These are phyloP conservation scores for Calliopsis andreniformis DNA, from an alignment of 1,140 invertebrate species.

Conservation along the genomic window DNA sequence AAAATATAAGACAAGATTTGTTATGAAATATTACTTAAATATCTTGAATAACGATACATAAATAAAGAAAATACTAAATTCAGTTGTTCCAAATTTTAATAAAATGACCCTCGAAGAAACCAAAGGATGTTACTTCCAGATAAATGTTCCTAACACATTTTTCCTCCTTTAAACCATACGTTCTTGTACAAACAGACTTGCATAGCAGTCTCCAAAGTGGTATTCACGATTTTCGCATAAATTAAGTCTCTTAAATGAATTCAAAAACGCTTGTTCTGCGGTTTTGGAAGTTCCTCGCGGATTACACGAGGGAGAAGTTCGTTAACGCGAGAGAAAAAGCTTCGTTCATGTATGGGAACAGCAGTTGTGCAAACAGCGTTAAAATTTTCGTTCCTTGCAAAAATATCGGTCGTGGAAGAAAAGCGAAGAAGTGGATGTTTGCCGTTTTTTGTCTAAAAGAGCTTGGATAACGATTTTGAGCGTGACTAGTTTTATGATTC, in stretches of 20 bases:
- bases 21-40: too few relatives aligned
- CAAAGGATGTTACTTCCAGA: too few relatives aligned
- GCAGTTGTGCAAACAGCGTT: conserved; percentile 8
- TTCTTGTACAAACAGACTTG: too few relatives aligned
- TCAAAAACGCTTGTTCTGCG: neutral
- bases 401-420: neutral
- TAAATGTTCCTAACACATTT: too few relatives aligned
- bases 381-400: neutral
- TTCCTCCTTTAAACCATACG: too few relatives aligned
- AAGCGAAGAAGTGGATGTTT: neutral
- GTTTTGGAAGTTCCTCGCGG: neutral
- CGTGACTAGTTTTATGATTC: too few relatives aligned
- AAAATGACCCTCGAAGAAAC: too few relatives aligned
- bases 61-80: too few relatives aligned
- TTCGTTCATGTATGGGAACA: neutral
- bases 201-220: neutral
- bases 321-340: conserved; percentile 6
- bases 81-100: too few relatives aligned
- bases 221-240: neutral
- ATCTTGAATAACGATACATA: too few relatives aligned
- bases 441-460: neutral
- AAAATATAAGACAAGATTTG: too few relatives aligned
- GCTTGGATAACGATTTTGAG: too few relatives aligned
- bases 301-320: neutral
- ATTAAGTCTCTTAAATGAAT: neutral